These are phyloP conservation scores for Rhinatrema bivittatum DNA, from an alignment of 2,797 vertebrate species.

Conservation along the genomic window DNA sequence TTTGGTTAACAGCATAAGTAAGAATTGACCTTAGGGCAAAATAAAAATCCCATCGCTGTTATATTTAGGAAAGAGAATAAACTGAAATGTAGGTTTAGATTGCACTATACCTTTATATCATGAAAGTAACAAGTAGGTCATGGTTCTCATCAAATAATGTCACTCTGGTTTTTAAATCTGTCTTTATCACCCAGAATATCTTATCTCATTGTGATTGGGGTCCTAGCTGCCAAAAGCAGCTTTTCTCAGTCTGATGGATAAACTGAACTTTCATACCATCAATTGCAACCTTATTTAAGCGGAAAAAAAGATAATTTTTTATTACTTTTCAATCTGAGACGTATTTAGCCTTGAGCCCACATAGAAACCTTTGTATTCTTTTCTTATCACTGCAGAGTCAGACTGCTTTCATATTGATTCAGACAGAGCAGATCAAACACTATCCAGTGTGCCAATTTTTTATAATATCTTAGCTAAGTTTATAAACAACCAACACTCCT, in stretches of 20 bases:
- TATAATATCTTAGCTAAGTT: constrained; percentile 7
- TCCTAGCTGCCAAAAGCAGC: constrained; percentile 24
- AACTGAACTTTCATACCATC: constrained; percentile 31
- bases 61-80: constrained; percentile 20
- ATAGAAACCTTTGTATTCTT: constrained; percentile 1
- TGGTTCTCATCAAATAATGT: constrained; percentile 28
- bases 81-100: constrained; percentile 7
- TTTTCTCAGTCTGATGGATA: constrained; percentile 47
- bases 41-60: constrained; percentile 5
- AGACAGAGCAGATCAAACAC: constrained; percentile 22
- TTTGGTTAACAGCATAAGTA: constrained; percentile 4
- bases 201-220: constrained; percentile 53
- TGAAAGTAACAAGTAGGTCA: constrained; percentile 13
- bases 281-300: constrained; percentile 18
- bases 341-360: constrained; percentile 13
- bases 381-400: constrained; percentile 24
- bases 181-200: constrained; percentile 44
- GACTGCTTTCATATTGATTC: constrained; percentile 24
- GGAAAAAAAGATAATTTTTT: constrained; percentile 24
- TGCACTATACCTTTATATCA: constrained; percentile 16
- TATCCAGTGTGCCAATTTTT: constrained; percentile 18
- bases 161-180: constrained; percentile 37
- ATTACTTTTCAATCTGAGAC: constrained; percentile 22
- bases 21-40: constrained; percentile 6
- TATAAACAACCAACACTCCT: too few relatives aligned